phyloP scores from a whole-genome alignment of 2,113 vertebrate genomes.

The Nyctibius bracteatus region DNA sequence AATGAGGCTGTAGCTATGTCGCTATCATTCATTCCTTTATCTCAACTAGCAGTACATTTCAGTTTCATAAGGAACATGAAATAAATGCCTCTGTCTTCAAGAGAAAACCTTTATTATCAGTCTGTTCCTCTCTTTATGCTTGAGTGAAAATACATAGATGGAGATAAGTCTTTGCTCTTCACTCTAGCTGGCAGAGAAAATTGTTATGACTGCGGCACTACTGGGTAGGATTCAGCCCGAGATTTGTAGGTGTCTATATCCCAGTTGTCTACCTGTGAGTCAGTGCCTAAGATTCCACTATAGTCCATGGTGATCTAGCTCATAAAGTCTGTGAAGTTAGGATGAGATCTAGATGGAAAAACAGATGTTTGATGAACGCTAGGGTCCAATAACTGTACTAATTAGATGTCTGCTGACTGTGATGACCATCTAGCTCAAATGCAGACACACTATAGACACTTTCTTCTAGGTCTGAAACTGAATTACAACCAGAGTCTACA shows the following conservation, averaged over 20 bases:
- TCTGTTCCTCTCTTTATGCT: neutral
- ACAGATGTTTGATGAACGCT: neutral
- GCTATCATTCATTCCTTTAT: neutral
- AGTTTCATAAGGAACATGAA: neutral
- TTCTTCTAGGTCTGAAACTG: neutral
- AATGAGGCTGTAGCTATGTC: neutral
- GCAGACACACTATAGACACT: neutral
- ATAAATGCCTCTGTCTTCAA: neutral
- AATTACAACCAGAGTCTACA: neutral
- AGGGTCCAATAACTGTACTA: neutral
- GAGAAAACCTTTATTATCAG: neutral
- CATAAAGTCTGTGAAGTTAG: neutral
- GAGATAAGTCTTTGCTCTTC: neutral
- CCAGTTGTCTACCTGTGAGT: neutral
- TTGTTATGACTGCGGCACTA: neutral
- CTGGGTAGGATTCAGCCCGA: neutral
- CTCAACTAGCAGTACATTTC: neutral
- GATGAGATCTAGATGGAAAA: neutral
- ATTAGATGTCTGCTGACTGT: neutral
- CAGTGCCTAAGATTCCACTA: neutral
- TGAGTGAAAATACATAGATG: neutral
- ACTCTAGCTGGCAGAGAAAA: neutral
- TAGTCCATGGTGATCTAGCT: accelerated
- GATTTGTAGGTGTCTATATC: neutral
- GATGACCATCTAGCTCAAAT: neutral